Evolutionary conservation across 2,797 vertebrate species (phyloP).

Genomic region (Clarias platycephalus): DNA sequence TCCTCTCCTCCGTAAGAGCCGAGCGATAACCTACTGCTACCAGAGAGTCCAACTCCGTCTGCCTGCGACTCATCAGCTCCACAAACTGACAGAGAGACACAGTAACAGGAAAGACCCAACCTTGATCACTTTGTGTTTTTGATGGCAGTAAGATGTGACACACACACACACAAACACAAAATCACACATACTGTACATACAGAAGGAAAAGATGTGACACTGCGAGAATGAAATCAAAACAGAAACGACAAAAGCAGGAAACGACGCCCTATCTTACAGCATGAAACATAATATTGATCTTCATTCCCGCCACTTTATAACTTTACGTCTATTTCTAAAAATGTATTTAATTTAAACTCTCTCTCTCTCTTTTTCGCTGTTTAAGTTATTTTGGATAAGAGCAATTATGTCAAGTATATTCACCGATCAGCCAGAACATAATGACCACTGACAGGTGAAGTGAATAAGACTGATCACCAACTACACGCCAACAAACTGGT

Average conservation of each 20-base stretch:
- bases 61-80: conserved; percentile 84
- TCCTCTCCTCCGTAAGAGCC: conserved; percentile 82
- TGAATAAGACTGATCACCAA: no score
- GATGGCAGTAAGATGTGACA: background rate
- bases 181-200: background rate
- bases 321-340: background rate
- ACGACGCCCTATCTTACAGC: conserved; percentile 12
- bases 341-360: background rate
- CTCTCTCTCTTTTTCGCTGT: background rate
- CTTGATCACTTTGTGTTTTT: conserved; percentile 20
- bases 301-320: background rate
- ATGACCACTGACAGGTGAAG: no score
- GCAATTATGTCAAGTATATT: background rate
- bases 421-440: no score
- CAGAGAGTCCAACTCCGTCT: conserved; percentile 79
- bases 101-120: conserved; percentile 23
- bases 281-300: background rate
- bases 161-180: background rate
- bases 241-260: conserved; percentile 29
- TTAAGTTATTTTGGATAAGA: background rate
- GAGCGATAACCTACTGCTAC: conserved; percentile 83
- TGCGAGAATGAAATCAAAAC: conserved; percentile 31
- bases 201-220: conserved; percentile 41
- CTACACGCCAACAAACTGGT: no score
- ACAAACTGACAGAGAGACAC: conserved; percentile 72